These are phyloP conservation scores for Aphelinus atriplicis DNA, from an alignment of 1,140 invertebrate species.

Conservation along the genomic window DNA sequence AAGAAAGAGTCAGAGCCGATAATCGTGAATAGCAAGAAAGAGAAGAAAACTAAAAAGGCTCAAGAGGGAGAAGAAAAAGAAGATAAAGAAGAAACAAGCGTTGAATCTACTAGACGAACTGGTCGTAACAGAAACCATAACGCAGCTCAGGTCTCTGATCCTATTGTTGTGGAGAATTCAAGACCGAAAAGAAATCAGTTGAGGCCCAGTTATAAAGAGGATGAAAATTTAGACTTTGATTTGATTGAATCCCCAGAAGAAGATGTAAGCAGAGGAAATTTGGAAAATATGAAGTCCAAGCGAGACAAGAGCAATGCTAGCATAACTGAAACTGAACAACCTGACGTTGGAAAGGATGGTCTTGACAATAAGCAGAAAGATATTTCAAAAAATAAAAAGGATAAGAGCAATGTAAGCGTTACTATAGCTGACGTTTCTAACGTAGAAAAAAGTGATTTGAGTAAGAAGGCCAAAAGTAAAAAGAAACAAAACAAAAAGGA, in stretches of 20 bases:
- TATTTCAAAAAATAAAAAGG: not conserved
- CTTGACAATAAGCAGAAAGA: not conserved
- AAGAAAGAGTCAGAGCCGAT: not conserved
- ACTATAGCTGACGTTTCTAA: constrained; percentile 1
- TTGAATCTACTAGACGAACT: not conserved
- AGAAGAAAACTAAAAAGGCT: constrained; percentile 21
- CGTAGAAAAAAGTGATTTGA: not conserved
- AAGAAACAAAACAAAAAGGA: constrained; percentile 6
- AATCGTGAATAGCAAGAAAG: constrained; percentile 11
- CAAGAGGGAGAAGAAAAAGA: constrained; percentile 15
- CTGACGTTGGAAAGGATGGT: not conserved
- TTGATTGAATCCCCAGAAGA: constrained; percentile 22
- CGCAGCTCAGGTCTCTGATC: not conserved
- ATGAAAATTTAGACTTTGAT: constrained; percentile 47
- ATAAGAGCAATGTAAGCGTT: not conserved
- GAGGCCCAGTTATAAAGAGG: constrained; percentile 47
- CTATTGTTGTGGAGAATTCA: constrained; percentile 26
- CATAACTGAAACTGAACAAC: not conserved
- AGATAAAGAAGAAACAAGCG: not conserved
- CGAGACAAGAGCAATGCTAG: constrained; percentile 2
- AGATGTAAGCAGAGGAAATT: not conserved
- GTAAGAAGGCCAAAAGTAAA: not conserved
- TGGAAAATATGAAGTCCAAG: constrained; percentile 16
- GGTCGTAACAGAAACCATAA: constrained; percentile 32
- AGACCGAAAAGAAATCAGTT: constrained; percentile 47